phyloP scores from a whole-genome alignment of 2,888 invertebrate genomes.

The Gari tellinella region DNA sequence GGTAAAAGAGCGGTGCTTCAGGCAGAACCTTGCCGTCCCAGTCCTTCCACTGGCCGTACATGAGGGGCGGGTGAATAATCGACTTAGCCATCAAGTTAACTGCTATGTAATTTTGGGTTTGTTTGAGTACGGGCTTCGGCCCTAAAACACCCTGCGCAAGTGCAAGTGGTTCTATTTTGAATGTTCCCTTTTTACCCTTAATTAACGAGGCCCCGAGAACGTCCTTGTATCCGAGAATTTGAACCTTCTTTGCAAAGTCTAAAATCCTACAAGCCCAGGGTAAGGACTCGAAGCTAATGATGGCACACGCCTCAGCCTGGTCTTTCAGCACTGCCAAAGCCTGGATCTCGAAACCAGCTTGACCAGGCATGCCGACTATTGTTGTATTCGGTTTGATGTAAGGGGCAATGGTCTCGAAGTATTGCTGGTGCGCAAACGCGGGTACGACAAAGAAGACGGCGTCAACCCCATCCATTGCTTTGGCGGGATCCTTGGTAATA shows the following conservation, averaged over 20 bases:
- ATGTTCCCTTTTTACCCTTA: constrained; percentile 44
- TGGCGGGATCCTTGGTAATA: constrained; percentile 69
- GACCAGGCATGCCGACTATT: constrained; percentile 75
- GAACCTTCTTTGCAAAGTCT: constrained; percentile 68
- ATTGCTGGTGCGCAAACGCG: constrained; percentile 76
- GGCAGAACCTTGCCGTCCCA: constrained; percentile 71
- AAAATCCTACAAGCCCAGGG: constrained; percentile 77
- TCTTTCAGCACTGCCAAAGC: constrained; percentile 61
- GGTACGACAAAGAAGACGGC: constrained; percentile 75
- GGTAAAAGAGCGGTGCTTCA: constrained; percentile 73
- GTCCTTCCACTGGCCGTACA: constrained; percentile 73
- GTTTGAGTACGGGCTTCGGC: constrained; percentile 57
- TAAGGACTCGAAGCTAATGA: constrained; percentile 70
- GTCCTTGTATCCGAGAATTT: constrained; percentile 72
- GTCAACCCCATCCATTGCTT: constrained; percentile 67
- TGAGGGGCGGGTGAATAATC: constrained; percentile 73
- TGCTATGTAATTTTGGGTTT: constrained; percentile 68
- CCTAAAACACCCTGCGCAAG: constrained; percentile 68
- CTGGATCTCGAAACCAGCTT: constrained; percentile 76
- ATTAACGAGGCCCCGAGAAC: constrained; percentile 63
- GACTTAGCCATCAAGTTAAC: constrained; percentile 74
- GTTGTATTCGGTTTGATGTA: constrained; percentile 67
- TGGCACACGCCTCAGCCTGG: constrained; percentile 52
- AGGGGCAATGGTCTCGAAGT: constrained; percentile 68
- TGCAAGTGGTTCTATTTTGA: constrained; percentile 53